Evolutionary conservation across 2,888 invertebrate genomes (phyloP), one percentile per base, ranked within the genome.

Genomic region (Philonicus albiceps): DNA sequence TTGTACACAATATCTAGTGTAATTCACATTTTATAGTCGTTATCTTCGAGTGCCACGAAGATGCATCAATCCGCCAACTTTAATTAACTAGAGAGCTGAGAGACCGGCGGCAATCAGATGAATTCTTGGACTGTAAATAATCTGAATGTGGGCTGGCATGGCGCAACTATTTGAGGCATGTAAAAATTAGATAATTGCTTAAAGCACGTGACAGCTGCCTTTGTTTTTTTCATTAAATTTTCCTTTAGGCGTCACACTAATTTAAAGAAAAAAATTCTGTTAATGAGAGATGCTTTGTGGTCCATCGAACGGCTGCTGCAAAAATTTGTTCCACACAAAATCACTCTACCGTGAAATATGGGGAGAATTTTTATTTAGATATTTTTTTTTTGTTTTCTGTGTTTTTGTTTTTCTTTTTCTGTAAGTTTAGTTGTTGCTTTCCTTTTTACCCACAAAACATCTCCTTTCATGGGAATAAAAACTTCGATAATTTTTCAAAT

Each of bases 41-140:
- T 72, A 34, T 85, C 85, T 64, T 72, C 53, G 40, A 55, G 19
- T 73, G 76, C 40, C 72, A 31, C 76, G 83, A 53, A 76, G 86
- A 40, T 34, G n/a, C 22, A 83, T n/a, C 37, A 83, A 83, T 34
- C 64, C 72, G 64, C n/a, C 31, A 72, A 8, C 64, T 83, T 78
- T 78, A 78, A 78, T 78, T 78, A 78, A 78, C 78, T 40, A 49
- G 30, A 16, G 7, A 55, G 43, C 78, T 27, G 27, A 78, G 19
- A 43, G 40, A 31, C 13, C 40, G 11, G 5, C 40, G 31, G 30
- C 78, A 78, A 78, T 78, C 78, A 78, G 49, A 49, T 19, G 49
- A 78, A 49, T 78, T 37, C 49, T 49, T 78, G 27, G 49, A 27
- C 49, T 78, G 78, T 49, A 78, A 78, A 49, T 78, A 49, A 31